A percentile compares a stretch with the other conserved stretches of the same genome.
phyloP scores from a whole-genome alignment of 1,140 invertebrate genomes.

The Bombus polaris region DNA sequence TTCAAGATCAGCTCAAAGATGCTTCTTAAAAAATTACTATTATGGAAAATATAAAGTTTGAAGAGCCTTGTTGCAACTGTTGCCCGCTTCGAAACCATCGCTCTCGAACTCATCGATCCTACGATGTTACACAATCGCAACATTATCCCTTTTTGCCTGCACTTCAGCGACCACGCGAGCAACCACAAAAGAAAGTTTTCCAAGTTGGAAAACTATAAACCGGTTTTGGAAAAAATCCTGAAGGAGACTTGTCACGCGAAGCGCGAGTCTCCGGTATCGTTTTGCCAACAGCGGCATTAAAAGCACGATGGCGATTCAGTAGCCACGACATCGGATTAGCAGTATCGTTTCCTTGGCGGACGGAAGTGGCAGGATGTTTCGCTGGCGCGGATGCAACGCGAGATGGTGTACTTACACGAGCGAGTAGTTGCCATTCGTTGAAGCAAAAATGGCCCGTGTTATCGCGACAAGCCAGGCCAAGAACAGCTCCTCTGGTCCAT shows the following conservation, averaged over 20 bases:
- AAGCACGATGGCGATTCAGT: not conserved
- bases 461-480: not conserved
- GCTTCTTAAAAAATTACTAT: too few species aligned
- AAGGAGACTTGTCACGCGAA: not conserved
- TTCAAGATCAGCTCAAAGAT: fast-evolving
- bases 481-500: not conserved
- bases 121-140: too few species aligned
- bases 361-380: constrained; percentile 14
- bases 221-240: not conserved
- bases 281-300: constrained; percentile 11
- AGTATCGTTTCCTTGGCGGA: constrained; percentile 18
- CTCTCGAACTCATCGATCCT: too few species aligned
- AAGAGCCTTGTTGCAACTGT: too few species aligned
- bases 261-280: not conserved
- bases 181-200: not conserved
- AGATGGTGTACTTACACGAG: not conserved
- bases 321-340: constrained; percentile 21
- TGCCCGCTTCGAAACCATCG: too few species aligned
- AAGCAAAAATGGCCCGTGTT: constrained; percentile 20
- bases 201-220: not conserved
- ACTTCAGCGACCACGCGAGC: too few species aligned
- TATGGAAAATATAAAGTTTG: too few species aligned
- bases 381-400: constrained; percentile 8
- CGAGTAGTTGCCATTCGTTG: not conserved
- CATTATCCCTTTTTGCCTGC: too few species aligned